Percentiles rank a stretch among this genome's conserved stretches.
Conservation (phyloP, 1,140 invertebrate genomes). For the Andricus grossulariae region DNA sequence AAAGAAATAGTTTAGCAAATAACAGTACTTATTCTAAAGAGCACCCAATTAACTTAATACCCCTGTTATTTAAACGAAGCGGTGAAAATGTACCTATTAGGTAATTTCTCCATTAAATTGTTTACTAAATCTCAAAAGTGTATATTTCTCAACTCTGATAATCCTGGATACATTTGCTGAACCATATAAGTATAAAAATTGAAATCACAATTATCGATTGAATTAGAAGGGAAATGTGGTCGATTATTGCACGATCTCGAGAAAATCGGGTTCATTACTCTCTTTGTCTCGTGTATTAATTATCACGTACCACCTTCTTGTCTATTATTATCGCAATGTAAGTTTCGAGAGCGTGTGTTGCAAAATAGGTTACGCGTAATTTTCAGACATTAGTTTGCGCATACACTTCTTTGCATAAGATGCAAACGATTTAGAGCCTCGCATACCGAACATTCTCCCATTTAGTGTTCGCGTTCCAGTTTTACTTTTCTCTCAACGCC, state of each 20-base stretch:
- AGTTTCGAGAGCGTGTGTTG: slow-evolving; percentile 4
- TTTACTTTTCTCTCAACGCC: slow-evolving; percentile 19
- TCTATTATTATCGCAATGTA: slow-evolving; percentile 6
- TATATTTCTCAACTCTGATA: slow-evolving; percentile 1
- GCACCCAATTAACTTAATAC: background rate
- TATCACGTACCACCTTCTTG: background rate
- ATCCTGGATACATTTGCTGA: slow-evolving; percentile 1
- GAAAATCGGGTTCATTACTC: slow-evolving; percentile 23
- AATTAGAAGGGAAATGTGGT: slow-evolving; percentile 16
- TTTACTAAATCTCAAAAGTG: background rate
- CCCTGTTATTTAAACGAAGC: background rate
- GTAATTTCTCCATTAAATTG: background rate
- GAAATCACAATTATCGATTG: slow-evolving; percentile 18
- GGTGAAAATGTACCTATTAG: background rate
- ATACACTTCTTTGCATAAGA: slow-evolving; percentile 27
- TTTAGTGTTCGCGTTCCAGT: slow-evolving; percentile 23
- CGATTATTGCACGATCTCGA: slow-evolving; percentile 16
- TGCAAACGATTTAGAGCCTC: slow-evolving; percentile 21
- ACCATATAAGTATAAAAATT: background rate
- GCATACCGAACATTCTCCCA: slow-evolving; percentile 19
- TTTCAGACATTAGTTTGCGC: slow-evolving; percentile 22
- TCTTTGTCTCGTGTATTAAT: slow-evolving; percentile 22
- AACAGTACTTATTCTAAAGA: background rate
- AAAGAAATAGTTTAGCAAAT: background rate
- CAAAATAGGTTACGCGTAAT: slow-evolving; percentile 28